phyloP scores from a whole-genome alignment of 35 echinoderm and acorn worm species.

The Acanthaster planci region DNA sequence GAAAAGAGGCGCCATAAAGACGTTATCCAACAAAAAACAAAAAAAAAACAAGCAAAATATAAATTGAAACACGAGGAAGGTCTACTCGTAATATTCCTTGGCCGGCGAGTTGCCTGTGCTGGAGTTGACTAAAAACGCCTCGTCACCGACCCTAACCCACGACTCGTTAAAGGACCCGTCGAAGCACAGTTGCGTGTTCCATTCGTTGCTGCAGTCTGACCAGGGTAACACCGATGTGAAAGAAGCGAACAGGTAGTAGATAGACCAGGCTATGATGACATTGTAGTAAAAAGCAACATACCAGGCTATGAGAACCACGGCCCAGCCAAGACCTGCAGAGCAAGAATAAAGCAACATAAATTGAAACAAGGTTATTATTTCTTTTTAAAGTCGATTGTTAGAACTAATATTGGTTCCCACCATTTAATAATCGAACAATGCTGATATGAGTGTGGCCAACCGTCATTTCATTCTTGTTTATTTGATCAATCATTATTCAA shows the following conservation, averaged over 20 bases:
- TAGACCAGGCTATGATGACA: constrained; percentile 73
- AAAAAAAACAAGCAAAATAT: no score
- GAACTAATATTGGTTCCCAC: no score
- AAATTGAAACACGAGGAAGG: no score
- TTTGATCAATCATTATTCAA: no score
- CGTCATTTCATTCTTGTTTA: no score
- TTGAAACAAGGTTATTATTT: not conserved
- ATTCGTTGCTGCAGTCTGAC: constrained; percentile 50
- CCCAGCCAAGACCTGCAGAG: constrained; percentile 67
- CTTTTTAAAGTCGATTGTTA: no score
- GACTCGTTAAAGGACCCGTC: constrained; percentile 45
- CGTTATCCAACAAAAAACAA: no score
- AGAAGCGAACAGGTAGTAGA: constrained; percentile 71
- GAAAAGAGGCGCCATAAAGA: no score
- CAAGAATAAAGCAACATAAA: not conserved
- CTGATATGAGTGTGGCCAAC: no score
- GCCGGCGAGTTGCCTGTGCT: constrained; percentile 44
- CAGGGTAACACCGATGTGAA: constrained; percentile 62
- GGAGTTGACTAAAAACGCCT: constrained; percentile 22
- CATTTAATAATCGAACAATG: no score
- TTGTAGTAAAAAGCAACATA: constrained; percentile 84
- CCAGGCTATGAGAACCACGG: constrained; percentile 71
- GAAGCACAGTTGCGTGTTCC: constrained; percentile 71
- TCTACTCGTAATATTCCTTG: constrained; percentile 72
- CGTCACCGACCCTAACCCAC: constrained; percentile 40